Evolutionary conservation across 2,797 vertebrate species (phyloP).

Genomic region (Ceryle rudis): DNA sequence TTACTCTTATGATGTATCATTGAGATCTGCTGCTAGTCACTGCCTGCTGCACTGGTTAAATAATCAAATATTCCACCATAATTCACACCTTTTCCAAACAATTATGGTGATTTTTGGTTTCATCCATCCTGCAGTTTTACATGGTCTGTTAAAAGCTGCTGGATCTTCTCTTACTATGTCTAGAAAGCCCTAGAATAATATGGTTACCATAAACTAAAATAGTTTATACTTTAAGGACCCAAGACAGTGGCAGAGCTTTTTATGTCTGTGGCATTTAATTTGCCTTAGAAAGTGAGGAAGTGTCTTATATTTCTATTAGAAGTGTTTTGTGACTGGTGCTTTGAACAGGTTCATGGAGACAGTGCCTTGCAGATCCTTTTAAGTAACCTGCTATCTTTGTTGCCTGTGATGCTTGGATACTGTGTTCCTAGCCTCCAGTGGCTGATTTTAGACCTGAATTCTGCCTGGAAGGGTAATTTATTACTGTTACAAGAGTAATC

Average conservation of each 20-base stretch:
- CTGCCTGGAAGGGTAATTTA: background rate
- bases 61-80: background rate
- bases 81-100: background rate
- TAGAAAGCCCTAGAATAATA: background rate
- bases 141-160: background rate
- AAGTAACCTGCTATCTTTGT: background rate
- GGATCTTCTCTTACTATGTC: background rate
- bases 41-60: background rate
- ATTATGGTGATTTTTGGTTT: background rate
- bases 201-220: background rate
- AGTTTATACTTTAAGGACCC: background rate
- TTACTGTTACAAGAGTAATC: background rate
- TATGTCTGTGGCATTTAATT: background rate
- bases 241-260: background rate
- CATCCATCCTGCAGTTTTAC: accelerated
- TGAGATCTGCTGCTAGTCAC: background rate
- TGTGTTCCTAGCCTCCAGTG: background rate
- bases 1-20: background rate
- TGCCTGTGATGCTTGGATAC: background rate
- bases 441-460: background rate
- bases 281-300: background rate
- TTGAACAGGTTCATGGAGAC: background rate
- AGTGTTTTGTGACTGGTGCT: background rate
- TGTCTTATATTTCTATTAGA: background rate
- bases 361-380: background rate